Evolutionary conservation across 2,888 invertebrate species (phyloP), one percentile per base, ranked within the genome.

Genomic region (Cylindroiulus punctatus): DNA sequence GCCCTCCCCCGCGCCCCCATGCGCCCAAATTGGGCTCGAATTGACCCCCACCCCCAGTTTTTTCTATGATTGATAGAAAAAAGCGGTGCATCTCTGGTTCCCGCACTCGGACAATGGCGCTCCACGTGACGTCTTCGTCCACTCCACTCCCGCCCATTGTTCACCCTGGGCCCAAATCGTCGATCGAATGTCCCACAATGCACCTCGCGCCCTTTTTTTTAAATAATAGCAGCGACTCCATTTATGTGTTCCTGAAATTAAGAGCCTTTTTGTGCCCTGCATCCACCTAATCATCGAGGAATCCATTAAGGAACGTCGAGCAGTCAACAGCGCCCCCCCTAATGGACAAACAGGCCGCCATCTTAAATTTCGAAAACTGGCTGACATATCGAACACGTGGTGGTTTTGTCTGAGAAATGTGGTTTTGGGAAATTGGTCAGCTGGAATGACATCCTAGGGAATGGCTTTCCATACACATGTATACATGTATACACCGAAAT

Each of bases 51-150:
- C n/a, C 65, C n/a, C 44, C 26, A 26, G 65, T 65, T 26, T 65
- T 26, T 65, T 65, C 26, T 65, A 26, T 65, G 65, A 65, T 65
- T 65, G 65, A 65, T 65, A 65, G 65, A 26, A 65, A 65, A 65
- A 65, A 26, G 65, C 65, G 65, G 65, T 26, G 65, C 65, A 65
- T 65, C 65, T 65, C 65, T 65, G 65, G 65, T 65, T 65, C 65
- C 65, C 65, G 65, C 65, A 65, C 65, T 65, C 65, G 22, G 65
- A 65, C 65, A 65, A 65, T 65, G 65, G 65, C 65, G n/a, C 65
- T 65, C 65, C 65, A 22, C 65, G n/a, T 65, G 65, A 65, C 26
- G 65, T 65, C 65, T 26, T 65, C 65, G 65, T 65, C 65, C 65
- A 65, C 65, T 26, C 65, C n/a, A 65, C 52, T 52, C 52, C 52